phyloP scores from a whole-genome alignment of 2,888 invertebrate genomes.

The Dynastes maya region DNA sequence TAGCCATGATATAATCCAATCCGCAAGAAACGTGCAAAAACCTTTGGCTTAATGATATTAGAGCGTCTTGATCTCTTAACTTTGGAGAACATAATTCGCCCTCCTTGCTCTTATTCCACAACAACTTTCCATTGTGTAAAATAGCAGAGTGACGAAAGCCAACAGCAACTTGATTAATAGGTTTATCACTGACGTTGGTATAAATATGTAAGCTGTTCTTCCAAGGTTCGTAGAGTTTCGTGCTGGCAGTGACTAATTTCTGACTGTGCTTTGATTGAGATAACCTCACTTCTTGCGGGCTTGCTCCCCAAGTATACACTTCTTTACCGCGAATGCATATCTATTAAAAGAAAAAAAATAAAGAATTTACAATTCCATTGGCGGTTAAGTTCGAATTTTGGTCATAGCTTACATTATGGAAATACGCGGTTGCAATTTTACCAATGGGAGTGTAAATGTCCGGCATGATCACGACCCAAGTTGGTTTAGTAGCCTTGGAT shows the following conservation, averaged over 20 bases:
- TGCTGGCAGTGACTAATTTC: constrained; percentile 56
- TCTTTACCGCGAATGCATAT: constrained; percentile 79
- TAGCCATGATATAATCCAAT: constrained; percentile 83
- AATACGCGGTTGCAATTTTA: constrained; percentile 79
- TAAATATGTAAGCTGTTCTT: constrained; percentile 67
- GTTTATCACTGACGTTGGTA: constrained; percentile 60
- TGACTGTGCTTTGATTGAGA: constrained; percentile 70
- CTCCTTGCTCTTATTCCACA: constrained; percentile 92
- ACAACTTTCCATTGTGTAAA: constrained; percentile 65
- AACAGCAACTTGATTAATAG: constrained; percentile 70
- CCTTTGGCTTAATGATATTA: constrained; percentile 62
- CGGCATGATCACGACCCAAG: constrained; percentile 72
- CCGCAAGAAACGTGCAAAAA: constrained; percentile 78
- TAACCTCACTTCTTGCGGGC: constrained; percentile 82
- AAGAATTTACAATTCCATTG: not conserved
- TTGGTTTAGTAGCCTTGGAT: constrained; percentile 77
- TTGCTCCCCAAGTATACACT: constrained; percentile 84
- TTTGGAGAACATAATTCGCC: constrained; percentile 89
- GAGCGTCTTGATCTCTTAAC: constrained; percentile 64
- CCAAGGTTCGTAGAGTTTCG: constrained; percentile 64
- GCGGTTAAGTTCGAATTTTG: not conserved
- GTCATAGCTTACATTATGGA: constrained; percentile 79
- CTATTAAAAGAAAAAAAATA: constrained; percentile 68
- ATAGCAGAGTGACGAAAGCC: constrained; percentile 86
- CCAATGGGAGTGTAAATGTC: constrained; percentile 69